These are phyloP conservation scores for Moxostoma hubbsi DNA, from an alignment of 2,797 vertebrate genomes.

Conservation along the genomic window DNA sequence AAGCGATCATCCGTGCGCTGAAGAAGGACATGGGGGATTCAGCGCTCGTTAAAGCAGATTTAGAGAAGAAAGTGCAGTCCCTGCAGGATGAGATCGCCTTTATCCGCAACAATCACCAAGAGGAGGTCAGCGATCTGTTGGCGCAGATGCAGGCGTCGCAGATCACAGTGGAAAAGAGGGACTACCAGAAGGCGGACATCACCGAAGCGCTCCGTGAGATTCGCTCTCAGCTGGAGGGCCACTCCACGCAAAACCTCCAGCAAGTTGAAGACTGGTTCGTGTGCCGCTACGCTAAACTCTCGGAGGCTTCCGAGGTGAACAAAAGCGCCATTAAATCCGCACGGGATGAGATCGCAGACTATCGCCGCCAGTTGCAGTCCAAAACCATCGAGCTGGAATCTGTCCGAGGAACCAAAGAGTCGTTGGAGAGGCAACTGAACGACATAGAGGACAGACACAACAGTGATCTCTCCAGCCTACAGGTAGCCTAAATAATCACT, in stretches of 20 bases:
- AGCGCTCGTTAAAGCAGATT: slow-evolving; percentile 85
- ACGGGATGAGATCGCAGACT: slow-evolving; percentile 94
- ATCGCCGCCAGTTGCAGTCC: slow-evolving; percentile 95
- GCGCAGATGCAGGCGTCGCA: slow-evolving; percentile 94
- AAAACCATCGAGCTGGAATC: slow-evolving; percentile 97
- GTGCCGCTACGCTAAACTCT: slow-evolving; percentile 92
- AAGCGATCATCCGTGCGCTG: slow-evolving; percentile 87
- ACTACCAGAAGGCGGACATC: slow-evolving; percentile 92
- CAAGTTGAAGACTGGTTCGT: slow-evolving; percentile 96
- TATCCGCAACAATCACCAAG: slow-evolving; percentile 93
- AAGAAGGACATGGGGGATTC: slow-evolving; percentile 91
- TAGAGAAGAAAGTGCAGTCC: slow-evolving; percentile 96
- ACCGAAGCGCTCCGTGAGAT: slow-evolving; percentile 96
- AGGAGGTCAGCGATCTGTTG: slow-evolving; percentile 93
- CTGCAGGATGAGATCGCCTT: slow-evolving; percentile 97
- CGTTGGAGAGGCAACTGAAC: slow-evolving; percentile 92
- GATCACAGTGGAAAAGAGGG: slow-evolving; percentile 90
- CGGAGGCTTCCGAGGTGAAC: slow-evolving; percentile 94
- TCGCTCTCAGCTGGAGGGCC: slow-evolving; percentile 93
- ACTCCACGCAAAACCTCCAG: slow-evolving; percentile 96
- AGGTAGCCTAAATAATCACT: slow-evolving; percentile 80
- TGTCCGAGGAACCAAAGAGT: slow-evolving; percentile 93
- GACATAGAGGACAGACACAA: slow-evolving; percentile 97
- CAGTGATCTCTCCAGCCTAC: slow-evolving; percentile 88
- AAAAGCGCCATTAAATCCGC: slow-evolving; percentile 95